Conservation (phyloP, 2,113 vertebrate species). For the Geococcyx californianus region DNA sequence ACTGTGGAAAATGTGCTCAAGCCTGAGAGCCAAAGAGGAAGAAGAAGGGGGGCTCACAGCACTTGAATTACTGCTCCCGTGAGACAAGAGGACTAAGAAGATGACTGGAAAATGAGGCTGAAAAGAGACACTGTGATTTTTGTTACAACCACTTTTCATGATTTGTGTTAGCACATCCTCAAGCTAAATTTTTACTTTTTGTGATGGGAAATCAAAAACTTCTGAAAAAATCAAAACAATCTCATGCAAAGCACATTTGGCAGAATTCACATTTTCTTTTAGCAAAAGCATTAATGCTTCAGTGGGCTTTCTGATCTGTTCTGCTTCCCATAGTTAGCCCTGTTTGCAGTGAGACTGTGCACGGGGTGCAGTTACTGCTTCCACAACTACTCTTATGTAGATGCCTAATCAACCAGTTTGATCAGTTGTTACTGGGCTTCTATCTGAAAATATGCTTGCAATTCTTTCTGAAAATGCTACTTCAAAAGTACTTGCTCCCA, state of each 20-base stretch:
- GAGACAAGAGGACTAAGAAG: conserved; percentile 26
- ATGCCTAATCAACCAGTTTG: not conserved
- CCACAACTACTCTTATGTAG: not conserved
- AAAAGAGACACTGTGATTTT: conserved; percentile 5
- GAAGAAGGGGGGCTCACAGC: conserved; percentile 27
- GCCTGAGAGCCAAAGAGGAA: conserved; percentile 45
- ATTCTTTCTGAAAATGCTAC: not conserved
- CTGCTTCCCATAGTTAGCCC: conserved; percentile 33
- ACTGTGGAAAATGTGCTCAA: conserved; percentile 49
- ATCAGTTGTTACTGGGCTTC: not conserved
- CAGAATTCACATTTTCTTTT: conserved; percentile 6
- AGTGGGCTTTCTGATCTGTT: not conserved
- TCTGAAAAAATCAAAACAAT: conserved; percentile 25
- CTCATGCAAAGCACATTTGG: not conserved
- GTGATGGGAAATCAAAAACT: not conserved
- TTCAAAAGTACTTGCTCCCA: not conserved
- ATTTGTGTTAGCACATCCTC: not conserved
- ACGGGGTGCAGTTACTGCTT: not conserved
- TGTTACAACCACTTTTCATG: not conserved
- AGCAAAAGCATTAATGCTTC: not conserved
- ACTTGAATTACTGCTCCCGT: conserved; percentile 34
- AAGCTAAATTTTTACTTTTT: conserved; percentile 21
- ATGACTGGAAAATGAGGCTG: conserved; percentile 49
- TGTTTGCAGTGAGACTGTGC: not conserved
- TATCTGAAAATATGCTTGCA: not conserved